Evolutionary conservation across 2,113 vertebrate genomes (phyloP).

Genomic region (Sialia sialis): DNA sequence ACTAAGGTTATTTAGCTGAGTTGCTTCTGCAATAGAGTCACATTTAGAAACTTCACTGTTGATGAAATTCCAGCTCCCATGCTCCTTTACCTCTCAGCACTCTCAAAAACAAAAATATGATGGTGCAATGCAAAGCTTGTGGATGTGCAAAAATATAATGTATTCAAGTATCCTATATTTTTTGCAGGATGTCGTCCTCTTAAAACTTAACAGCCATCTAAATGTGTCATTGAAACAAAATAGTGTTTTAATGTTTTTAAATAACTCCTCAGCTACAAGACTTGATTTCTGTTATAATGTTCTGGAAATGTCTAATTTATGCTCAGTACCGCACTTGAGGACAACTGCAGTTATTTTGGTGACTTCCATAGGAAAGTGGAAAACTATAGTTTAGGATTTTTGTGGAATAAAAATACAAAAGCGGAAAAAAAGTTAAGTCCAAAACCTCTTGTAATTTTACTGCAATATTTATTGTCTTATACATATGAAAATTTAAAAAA

Average conservation of each 20-base stretch:
- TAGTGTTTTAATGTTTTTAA: background rate
- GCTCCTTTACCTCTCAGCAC: background rate
- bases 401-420: background rate
- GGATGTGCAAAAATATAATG: background rate
- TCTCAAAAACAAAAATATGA: background rate
- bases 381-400: background rate
- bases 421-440: fast-evolving
- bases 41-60: background rate
- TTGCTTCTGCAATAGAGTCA: background rate
- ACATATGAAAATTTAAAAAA: background rate
- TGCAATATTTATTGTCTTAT: background rate
- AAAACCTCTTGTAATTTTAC: background rate
- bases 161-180: background rate
- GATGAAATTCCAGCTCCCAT: background rate
- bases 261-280: fast-evolving
- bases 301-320: background rate
- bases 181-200: background rate
- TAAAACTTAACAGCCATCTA: background rate
- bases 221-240: background rate
- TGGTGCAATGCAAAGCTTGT: background rate
- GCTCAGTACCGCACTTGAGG: background rate
- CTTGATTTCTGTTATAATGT: background rate
- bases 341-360: background rate
- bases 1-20: background rate
- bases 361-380: background rate